These are phyloP conservation scores for Maniola jurtina DNA, from an alignment of 1,140 invertebrate genomes.

Conservation along the genomic window DNA sequence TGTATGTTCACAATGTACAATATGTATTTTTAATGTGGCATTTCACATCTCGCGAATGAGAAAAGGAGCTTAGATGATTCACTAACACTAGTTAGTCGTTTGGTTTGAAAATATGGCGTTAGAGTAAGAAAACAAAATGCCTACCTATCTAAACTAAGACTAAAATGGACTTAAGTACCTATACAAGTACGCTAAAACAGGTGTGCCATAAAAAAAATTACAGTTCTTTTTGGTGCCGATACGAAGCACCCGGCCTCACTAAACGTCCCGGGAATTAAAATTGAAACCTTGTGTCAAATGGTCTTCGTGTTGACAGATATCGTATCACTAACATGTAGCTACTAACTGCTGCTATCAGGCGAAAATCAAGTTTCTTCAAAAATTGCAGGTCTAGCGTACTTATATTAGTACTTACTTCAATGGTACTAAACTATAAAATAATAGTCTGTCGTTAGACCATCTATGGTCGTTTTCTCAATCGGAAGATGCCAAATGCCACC, in stretches of 20 bases:
- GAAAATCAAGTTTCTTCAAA: no score
- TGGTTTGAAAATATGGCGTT: background rate
- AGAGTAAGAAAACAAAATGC: background rate
- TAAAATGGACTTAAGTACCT: background rate
- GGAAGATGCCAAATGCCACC: background rate
- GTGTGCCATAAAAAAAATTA: no score
- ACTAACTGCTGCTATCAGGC: background rate
- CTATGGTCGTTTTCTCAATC: background rate
- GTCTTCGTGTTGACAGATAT: no score
- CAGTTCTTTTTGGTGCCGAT: no score
- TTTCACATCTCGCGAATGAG: background rate
- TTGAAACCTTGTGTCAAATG: no score
- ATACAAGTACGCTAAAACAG: no score
- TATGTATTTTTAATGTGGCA: conserved; percentile 41
- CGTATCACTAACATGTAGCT: background rate
- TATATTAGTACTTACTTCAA: no score
- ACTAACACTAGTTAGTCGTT: background rate
- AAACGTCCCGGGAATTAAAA: no score
- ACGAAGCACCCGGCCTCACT: no score
- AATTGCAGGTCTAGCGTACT: no score
- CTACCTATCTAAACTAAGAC: no score
- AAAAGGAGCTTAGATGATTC: background rate
- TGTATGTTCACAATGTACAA: conserved; percentile 78
- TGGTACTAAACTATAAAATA: background rate
- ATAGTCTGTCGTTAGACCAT: background rate